These are phyloP conservation scores for Agonopterix arenella DNA, from an alignment of 2,888 invertebrate genomes.

Conservation along the genomic window DNA sequence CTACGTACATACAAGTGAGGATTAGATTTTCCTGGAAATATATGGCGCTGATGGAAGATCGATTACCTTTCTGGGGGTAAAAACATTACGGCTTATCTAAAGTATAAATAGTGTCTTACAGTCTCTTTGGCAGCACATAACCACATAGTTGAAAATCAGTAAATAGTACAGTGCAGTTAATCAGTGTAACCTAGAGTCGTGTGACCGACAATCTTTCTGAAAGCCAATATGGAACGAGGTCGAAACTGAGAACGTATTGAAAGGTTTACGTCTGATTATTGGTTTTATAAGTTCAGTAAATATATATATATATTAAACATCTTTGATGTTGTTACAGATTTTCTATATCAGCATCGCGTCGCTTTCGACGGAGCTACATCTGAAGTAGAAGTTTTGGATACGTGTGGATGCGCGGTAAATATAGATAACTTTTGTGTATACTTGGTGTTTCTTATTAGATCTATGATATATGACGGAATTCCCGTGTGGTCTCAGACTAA, in stretches of 20 bases:
- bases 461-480: no score
- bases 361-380: constrained; percentile 85
- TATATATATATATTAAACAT: constrained; percentile 9
- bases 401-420: constrained; percentile 87
- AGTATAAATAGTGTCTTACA: no score
- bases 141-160: no score
- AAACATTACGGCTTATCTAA: no score
- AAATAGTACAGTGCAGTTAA: constrained; percentile 6
- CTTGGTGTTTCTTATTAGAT: no score
- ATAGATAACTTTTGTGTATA: neutral
- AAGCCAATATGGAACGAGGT: constrained; percentile 31
- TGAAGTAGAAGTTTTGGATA: constrained; percentile 87
- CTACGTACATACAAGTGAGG: no score
- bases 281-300: neutral
- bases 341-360: constrained; percentile 85
- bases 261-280: constrained; percentile 4
- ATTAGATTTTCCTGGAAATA: no score
- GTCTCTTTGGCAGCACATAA: no score
- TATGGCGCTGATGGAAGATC: no score
- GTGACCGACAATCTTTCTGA: constrained; percentile 41
- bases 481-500: no score
- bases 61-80: no score
- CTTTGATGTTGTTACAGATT: constrained; percentile 76
- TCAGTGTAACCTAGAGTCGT: constrained; percentile 42
- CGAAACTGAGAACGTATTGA: constrained; percentile 18